A percentile compares a stretch with the other conserved stretches of the same genome.
Conservation (phyloP, 2,113 vertebrate genomes). For the Rynchops niger region DNA sequence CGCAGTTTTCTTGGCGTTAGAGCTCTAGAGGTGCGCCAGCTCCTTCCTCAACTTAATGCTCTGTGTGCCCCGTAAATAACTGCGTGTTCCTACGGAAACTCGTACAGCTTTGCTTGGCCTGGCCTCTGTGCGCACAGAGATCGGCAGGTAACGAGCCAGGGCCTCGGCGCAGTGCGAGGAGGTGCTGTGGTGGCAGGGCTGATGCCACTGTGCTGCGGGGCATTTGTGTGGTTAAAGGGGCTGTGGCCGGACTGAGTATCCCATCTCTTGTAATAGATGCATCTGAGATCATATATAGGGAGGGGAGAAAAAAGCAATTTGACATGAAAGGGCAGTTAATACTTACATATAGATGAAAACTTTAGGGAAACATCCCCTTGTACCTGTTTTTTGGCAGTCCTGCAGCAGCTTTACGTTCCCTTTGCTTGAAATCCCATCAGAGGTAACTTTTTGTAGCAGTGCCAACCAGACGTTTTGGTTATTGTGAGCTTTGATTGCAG, state of each 20-base stretch:
- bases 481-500: neutral
- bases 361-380: neutral
- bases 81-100: neutral
- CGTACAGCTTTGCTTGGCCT: neutral
- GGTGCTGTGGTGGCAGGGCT: neutral
- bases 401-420: neutral
- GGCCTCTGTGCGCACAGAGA: neutral
- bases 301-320: fast-evolving
- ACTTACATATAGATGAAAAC: neutral
- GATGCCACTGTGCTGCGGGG: fast-evolving
- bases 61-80: neutral
- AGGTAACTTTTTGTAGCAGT: neutral
- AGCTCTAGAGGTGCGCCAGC: neutral
- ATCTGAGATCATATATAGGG: too few relatives aligned
- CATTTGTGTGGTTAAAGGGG: neutral
- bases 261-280: neutral
- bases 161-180: fast-evolving
- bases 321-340: neutral
- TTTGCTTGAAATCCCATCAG: neutral
- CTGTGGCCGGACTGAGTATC: neutral
- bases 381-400: neutral
- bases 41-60: neutral
- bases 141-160: neutral
- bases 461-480: neutral
- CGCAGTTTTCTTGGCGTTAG: neutral